Evolutionary conservation across 2,888 invertebrate genomes (phyloP), one percentile per base, ranked within the genome.

Genomic region (Drosophila anomelani): DNA sequence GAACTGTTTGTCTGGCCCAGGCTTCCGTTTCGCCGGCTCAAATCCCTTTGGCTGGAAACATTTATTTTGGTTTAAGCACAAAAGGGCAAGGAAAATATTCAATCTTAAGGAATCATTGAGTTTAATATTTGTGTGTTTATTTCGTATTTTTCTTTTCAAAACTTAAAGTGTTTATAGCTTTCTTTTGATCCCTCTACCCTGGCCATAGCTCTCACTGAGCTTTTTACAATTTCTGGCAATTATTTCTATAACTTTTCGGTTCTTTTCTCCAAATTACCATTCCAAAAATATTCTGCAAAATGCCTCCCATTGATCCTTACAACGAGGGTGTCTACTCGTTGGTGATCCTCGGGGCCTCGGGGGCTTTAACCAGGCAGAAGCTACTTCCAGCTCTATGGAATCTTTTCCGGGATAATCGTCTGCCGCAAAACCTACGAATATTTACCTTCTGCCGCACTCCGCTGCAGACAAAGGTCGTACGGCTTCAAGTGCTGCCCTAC

Each of bases 291-390:
- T 43, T 29, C 3, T 1, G 3, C 2, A 54, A 29, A 44, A 85
- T 85, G 85, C 39, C 53, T 2, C 77, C 88, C 1, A 67, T 71
- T 2, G 85, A 86, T 57, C 53, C 54, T 1, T 46, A n/a, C 26
- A 76, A 82, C 53, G 89, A 89, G n/a, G 67, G 54, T 2, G 81
- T 83, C 6, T 59, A 71, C 58, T 87, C 85, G 0, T 60, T 86
- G 60, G 89, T 86, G 3, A 75, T 86, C 3, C 70, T 86, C 36
- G 85, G 85, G 0, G 85, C 89, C 1, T 79, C 85, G 3, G 85
- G 85, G 4, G 59, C 7, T 0, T 23, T 88, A 32, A 57, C 83
- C 13, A 46, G 66, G 5, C 73, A 55, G 53, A 76, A 71, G 41
- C 43, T 86, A 4, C 77, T 86, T 39, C 85, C 85, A 5, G 75